A percentile compares a stretch with the other conserved stretches of the same genome.
These are phyloP conservation scores for Alethe diademata DNA, from an alignment of 2,113 vertebrate genomes.

Conservation along the genomic window DNA sequence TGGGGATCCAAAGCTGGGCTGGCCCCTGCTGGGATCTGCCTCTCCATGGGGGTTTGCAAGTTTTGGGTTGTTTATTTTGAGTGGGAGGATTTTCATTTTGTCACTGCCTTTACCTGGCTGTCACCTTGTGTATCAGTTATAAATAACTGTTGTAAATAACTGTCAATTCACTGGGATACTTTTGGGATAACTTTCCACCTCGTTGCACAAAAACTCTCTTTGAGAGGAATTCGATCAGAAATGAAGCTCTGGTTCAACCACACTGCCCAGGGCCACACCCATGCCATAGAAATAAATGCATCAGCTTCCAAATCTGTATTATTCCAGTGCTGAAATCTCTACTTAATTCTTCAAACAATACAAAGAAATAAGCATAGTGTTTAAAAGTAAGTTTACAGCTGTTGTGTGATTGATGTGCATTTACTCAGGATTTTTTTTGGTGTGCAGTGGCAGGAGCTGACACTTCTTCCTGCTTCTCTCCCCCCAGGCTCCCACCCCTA, in stretches of 20 bases:
- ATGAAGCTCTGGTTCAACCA: background rate
- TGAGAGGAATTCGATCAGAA: background rate
- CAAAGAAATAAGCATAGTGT: background rate
- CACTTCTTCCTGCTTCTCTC: background rate
- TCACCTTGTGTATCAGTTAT: background rate
- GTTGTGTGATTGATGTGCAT: background rate
- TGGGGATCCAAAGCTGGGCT: background rate
- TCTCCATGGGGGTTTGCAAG: background rate
- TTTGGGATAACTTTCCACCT: background rate
- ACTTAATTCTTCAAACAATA: background rate
- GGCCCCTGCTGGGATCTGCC: background rate
- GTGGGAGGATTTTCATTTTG: background rate
- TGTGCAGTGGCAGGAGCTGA: background rate
- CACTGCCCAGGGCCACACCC: background rate
- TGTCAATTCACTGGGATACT: background rate
- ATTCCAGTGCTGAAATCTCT: background rate
- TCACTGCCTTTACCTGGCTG: background rate
- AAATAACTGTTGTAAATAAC: background rate
- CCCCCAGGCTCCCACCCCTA: background rate
- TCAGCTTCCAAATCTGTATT: background rate
- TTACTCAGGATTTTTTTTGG: background rate
- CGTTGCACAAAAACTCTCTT: background rate
- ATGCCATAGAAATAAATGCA: background rate
- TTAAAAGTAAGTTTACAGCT: background rate
- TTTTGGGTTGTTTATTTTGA: background rate